Conservation (phyloP, 2,797 vertebrate species). For the Zalophus californianus region DNA sequence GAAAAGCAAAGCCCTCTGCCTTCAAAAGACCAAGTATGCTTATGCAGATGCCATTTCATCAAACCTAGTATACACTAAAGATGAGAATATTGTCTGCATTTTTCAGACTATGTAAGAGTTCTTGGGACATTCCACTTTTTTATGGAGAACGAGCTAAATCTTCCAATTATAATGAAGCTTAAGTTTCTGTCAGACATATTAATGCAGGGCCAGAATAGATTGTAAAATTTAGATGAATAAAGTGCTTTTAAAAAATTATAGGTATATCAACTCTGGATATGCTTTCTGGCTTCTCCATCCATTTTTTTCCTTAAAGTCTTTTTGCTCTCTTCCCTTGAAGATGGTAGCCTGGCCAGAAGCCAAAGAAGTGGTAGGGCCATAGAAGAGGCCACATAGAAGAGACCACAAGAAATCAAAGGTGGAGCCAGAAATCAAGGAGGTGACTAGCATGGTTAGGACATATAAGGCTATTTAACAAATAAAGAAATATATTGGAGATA, state of each 20-base stretch:
- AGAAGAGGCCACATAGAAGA: not conserved
- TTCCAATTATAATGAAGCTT: not conserved
- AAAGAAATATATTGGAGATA: not conserved
- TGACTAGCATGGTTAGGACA: not conserved
- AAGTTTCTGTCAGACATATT: not conserved
- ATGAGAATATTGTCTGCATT: not conserved
- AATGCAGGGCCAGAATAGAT: not conserved
- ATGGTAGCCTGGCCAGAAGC: not conserved
- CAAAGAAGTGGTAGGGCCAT: not conserved
- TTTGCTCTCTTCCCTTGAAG: not conserved
- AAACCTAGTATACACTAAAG: not conserved
- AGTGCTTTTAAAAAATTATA: not conserved
- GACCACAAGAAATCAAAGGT: not conserved
- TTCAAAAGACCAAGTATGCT: not conserved
- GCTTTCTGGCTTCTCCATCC: not conserved
- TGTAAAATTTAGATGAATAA: not conserved
- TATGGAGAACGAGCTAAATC: not conserved
- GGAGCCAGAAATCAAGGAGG: not conserved
- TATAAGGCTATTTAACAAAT: not conserved
- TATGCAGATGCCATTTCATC: not conserved
- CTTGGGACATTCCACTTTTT: not conserved
- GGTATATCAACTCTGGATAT: not conserved
- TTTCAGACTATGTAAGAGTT: not conserved
- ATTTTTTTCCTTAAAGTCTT: not conserved
- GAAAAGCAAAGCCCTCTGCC: not conserved